Conservation (phyloP, 2,888 invertebrate genomes). For the Camponotus fellah region DNA sequence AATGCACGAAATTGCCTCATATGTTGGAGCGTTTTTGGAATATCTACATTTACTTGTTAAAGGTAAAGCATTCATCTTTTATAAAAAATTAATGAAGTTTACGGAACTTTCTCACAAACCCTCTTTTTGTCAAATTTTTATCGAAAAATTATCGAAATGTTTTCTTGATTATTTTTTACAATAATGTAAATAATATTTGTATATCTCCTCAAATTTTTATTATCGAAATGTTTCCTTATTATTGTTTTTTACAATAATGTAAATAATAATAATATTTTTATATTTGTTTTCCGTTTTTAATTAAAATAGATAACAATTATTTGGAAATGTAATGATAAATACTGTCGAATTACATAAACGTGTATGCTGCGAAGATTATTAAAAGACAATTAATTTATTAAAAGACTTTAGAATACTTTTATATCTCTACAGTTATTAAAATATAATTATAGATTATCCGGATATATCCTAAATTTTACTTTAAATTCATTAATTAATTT, state of each 20-base stretch:
- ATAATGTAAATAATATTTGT: neutral
- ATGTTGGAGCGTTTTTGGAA: neutral
- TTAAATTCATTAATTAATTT: conserved; percentile 15
- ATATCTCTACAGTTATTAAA: neutral
- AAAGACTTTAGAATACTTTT: neutral
- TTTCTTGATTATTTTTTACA: neutral
- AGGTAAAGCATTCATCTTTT: neutral
- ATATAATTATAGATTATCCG: neutral
- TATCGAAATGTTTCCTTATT: neutral
- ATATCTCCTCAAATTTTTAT: neutral
- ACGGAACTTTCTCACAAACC: neutral
- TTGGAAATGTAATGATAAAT: neutral
- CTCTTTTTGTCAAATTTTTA: neutral
- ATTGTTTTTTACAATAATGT: neutral
- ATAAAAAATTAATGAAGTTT: neutral
- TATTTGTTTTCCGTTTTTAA: neutral
- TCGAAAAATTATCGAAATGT: neutral
- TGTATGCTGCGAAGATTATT: neutral
- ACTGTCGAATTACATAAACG: neutral
- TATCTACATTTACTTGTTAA: neutral
- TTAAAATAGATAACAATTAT: neutral
- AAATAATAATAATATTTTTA: neutral
- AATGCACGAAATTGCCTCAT: neutral
- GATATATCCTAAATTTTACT: conserved; percentile 2
- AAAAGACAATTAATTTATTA: neutral